A percentile compares a stretch with the other conserved stretches of the same genome.
phyloP scores from a whole-genome alignment of 2,797 vertebrate species.

The Gallirallus australis region DNA sequence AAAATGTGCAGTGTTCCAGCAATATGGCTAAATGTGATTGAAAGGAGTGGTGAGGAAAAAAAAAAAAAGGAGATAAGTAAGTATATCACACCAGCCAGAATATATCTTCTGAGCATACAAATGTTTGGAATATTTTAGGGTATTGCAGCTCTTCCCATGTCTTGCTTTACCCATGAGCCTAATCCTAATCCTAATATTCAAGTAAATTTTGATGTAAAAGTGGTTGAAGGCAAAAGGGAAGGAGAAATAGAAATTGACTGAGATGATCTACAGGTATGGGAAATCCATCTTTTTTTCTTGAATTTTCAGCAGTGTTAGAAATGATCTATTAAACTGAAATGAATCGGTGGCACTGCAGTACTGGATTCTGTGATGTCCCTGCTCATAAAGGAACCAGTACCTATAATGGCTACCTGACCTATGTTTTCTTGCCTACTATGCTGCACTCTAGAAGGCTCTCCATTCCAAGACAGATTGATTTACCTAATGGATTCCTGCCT shows the following conservation, averaged over 20 bases:
- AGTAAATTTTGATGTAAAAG: background rate
- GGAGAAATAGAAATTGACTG: background rate
- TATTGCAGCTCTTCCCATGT: background rate
- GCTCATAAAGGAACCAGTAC: background rate
- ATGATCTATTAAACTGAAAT: background rate
- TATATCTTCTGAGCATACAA: background rate
- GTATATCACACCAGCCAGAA: background rate
- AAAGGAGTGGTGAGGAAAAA: background rate
- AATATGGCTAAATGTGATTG: background rate
- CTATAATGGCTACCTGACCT: background rate
- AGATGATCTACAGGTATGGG: background rate
- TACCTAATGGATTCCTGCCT: background rate
- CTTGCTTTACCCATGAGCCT: background rate
- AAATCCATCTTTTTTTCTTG: background rate
- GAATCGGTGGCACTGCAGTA: background rate
- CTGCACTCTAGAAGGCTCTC: background rate
- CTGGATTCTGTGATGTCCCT: background rate
- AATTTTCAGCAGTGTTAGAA: background rate
- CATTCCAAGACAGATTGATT: background rate
- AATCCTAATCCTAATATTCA: background rate
- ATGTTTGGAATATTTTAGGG: background rate
- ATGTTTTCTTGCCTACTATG: background rate
- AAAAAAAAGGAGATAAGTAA: background rate
- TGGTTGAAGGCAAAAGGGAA: background rate
- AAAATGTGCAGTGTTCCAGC: background rate